Conservation (phyloP, 2,113 vertebrate genomes). For the Myiozetetes cayanensis region DNA sequence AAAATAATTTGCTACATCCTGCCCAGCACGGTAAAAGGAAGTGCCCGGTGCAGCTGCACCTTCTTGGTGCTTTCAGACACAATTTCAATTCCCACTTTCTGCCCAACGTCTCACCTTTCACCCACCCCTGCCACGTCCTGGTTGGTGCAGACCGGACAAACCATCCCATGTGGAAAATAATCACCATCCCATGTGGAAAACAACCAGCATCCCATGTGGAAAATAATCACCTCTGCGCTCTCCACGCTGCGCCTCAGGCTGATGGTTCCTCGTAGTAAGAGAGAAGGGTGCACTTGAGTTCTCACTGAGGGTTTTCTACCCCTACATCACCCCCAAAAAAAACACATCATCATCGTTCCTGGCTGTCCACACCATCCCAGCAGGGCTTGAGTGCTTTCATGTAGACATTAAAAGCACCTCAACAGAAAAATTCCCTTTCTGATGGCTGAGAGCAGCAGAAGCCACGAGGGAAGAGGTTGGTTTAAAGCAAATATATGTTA, state of each 20-base stretch:
- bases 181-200: neutral
- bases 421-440: slow-evolving; percentile 50
- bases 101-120: slow-evolving; percentile 70
- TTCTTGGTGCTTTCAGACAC: slow-evolving; percentile 61
- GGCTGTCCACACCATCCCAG: slow-evolving; percentile 49
- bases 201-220: neutral
- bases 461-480: neutral
- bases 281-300: slow-evolving; percentile 58
- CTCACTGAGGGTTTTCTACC: neutral
- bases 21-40: slow-evolving; percentile 61
- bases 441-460: slow-evolving; percentile 30
- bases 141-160: neutral
- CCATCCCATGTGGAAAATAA: no score
- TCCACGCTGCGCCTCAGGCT: neutral
- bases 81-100: slow-evolving; percentile 80
- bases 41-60: slow-evolving; percentile 67
- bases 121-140: neutral
- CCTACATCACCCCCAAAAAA: neutral
- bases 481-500: neutral
- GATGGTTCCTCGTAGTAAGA: neutral
- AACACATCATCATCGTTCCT: neutral
- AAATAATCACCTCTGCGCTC: neutral
- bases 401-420: slow-evolving; percentile 54
- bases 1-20: slow-evolving; percentile 59
- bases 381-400: slow-evolving; percentile 31